Evolutionary conservation across 35 echinoderm and acorn worm species (phyloP).

Genomic region (Diadema setosum): DNA sequence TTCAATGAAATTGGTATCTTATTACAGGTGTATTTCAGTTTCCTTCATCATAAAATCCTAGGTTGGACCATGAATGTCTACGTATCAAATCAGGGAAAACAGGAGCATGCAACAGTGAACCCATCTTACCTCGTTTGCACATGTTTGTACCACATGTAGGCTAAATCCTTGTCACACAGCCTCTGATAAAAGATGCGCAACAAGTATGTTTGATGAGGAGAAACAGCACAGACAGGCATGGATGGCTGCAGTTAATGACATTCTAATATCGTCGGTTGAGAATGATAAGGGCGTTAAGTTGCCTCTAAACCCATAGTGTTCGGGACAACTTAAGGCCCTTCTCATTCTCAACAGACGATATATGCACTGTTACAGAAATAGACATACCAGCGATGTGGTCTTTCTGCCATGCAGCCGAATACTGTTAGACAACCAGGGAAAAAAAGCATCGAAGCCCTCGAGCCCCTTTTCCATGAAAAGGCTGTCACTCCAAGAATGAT

Average conservation of each 20-base stretch:
- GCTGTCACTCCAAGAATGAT: slow-evolving; percentile 17
- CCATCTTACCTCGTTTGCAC: too few relatives aligned
- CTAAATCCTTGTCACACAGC: background rate
- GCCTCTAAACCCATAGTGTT: too few relatives aligned
- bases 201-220: background rate
- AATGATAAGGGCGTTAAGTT: too few relatives aligned
- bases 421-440: background rate
- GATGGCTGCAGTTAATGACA: background rate
- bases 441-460: slow-evolving; percentile 6
- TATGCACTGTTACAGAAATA: background rate
- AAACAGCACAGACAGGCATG: background rate
- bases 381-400: background rate
- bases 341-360: too few relatives aligned
- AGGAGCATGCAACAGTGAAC: background rate
- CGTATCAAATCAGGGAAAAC: background rate
- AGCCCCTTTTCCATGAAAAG: slow-evolving; percentile 16
- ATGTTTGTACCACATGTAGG: background rate
- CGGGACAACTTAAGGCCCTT: too few relatives aligned
- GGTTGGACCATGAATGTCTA: background rate
- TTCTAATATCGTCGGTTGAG: too few relatives aligned
- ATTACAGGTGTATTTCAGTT: slow-evolving; percentile 29
- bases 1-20: slow-evolving; percentile 46
- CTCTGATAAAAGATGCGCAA: background rate
- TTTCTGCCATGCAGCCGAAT: background rate
- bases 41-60: background rate